Conservation (phyloP, 2,888 invertebrate species). For the Drosophila fulvimacula region DNA sequence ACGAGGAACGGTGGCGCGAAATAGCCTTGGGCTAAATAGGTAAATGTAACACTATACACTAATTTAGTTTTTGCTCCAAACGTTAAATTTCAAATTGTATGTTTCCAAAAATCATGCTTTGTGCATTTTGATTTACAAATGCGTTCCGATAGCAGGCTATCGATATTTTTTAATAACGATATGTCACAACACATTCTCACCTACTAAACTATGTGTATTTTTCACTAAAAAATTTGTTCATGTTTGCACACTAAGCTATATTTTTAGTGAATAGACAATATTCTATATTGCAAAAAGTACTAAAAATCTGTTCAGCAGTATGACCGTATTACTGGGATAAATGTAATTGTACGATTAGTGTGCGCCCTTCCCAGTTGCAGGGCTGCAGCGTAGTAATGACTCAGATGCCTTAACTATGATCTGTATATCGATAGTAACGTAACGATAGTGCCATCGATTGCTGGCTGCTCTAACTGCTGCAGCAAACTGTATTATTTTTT, state of each 20-base stretch:
- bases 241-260: neutral
- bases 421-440: conserved; percentile 41
- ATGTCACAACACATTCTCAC: neutral
- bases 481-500: conserved; percentile 60
- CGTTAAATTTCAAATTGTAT: neutral
- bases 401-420: neutral
- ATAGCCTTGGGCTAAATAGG: neutral
- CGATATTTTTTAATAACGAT: conserved; percentile 14
- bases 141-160: neutral
- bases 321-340: conserved; percentile 20
- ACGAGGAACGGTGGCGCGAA: conserved; percentile 16
- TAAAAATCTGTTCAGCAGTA: neutral
- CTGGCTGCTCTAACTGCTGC: conserved; percentile 58
- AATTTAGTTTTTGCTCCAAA: neutral
- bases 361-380: neutral
- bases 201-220: neutral
- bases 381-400: conserved; percentile 6
- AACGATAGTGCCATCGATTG: conserved; percentile 61
- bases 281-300: neutral
- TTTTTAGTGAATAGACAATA: neutral
- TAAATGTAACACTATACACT: neutral
- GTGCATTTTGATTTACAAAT: neutral
- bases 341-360: neutral
- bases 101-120: neutral
- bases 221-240: neutral